A percentile compares a stretch with the other conserved stretches of the same genome.
These are phyloP conservation scores for Colostygia pectinataria DNA, from an alignment of 2,888 invertebrate species.

Conservation along the genomic window DNA sequence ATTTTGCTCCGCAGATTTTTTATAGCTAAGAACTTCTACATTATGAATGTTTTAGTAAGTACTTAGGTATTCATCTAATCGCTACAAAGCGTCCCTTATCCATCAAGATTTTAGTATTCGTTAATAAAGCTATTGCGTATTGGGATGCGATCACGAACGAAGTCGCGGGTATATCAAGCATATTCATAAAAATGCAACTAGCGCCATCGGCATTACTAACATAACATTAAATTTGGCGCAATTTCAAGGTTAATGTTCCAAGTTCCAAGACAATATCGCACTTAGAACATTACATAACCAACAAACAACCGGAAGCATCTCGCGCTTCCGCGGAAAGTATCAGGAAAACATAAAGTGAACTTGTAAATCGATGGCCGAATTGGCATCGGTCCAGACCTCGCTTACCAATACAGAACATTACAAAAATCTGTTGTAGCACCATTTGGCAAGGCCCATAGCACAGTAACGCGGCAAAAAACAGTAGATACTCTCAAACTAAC, in stretches of 20 bases:
- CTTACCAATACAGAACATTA: conserved; percentile 78
- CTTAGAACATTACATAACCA: conserved; percentile 27
- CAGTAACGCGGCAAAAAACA: conserved; percentile 3
- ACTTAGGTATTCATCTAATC: no score
- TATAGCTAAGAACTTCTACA: no score
- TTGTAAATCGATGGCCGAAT: conserved; percentile 80
- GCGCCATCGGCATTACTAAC: no score
- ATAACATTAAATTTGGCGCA: neutral
- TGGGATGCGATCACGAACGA: no score
- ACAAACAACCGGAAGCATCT: conserved; percentile 51
- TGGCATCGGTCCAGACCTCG: conserved; percentile 72
- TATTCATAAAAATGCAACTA: no score
- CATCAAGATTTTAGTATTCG: no score
- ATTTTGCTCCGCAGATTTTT: no score
- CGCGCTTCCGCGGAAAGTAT: conserved; percentile 60
- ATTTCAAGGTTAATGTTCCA: conserved; percentile 14
- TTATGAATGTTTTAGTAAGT: no score
- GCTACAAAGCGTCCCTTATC: no score
- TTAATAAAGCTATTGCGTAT: no score
- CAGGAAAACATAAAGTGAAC: conserved; percentile 69
- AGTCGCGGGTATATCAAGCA: no score
- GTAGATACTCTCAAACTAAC: neutral
- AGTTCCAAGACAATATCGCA: conserved; percentile 15
- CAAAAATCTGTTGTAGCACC: conserved; percentile 80
- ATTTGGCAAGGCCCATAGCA: conserved; percentile 64